Evolutionary conservation across 2,888 invertebrate species (phyloP), one percentile per base, ranked within the genome.

Genomic region (Proisotoma minuta): DNA sequence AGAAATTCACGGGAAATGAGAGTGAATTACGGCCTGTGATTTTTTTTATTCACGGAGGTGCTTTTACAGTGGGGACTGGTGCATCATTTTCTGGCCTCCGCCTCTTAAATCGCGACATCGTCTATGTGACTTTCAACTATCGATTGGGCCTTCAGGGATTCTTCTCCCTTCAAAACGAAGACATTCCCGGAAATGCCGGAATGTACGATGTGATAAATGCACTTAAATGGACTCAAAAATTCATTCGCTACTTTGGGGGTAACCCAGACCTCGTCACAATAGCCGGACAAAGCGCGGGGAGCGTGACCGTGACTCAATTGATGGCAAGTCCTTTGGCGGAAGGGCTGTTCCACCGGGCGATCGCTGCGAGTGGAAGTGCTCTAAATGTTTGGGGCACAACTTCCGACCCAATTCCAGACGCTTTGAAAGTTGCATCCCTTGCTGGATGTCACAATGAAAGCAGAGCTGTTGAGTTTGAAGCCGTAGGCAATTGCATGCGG

Each of bases 141-240:
- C 51, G 63, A 4, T 27, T 60, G 1, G 60, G 60, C 1, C 26
- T 47, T n/a, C 26, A 60, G 60, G 74, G 74, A 22, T 75, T 74
- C 51, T 74, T 73, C 61, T 70, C 70, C 3, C 29, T 74, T 40
- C 53, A 69, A 20, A 69, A 59, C 15, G 71, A 69, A 15, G 59
- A 69, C 5, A 71, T 70, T 8, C 74, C 75, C 4, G 73, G 75
- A 29, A 75, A 75, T 60, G 71, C 71, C 73, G 75, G 68, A 61
- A 48, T 79, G 76, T 74, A 78, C 75, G 79, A 78, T 75, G 69
- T 71, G 67, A 52, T 75, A 61, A 59, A 75, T 74, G 65, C 77
- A 72, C 27, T 75, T 29, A 47, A 68, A 28, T 75, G 75, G 74
- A 64, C 73, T 4, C 61, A 65, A n/a, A 62, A 72, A 5, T 71